Conservation (phyloP, 2,888 invertebrate genomes). For the Volucella inflata region DNA sequence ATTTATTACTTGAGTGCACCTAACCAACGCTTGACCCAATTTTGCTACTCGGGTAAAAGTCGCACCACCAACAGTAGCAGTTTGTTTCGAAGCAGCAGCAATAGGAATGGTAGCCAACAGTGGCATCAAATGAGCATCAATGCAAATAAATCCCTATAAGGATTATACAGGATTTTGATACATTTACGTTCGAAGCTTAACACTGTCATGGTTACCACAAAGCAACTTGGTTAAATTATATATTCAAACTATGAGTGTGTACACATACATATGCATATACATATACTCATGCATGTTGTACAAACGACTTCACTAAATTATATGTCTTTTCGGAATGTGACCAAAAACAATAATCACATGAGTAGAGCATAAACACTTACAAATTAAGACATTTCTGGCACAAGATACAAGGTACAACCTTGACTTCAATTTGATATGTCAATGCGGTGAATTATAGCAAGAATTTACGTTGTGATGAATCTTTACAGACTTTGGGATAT, state of each 20-base stretch:
- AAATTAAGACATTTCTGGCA: constrained; percentile 44
- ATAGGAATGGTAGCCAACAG: constrained; percentile 56
- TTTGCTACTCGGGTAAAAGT: constrained; percentile 58
- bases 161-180: constrained; percentile 69
- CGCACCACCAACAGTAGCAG: constrained; percentile 26
- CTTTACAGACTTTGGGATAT: neutral
- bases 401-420: constrained; percentile 24
- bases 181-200: constrained; percentile 67
- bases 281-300: neutral
- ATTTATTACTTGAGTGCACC: constrained; percentile 64
- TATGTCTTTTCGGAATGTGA: constrained; percentile 41
- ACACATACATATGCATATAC: neutral
- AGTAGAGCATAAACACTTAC: constrained; percentile 35
- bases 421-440: constrained; percentile 56
- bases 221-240: constrained; percentile 57
- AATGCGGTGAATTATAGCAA: constrained; percentile 34
- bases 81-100: constrained; percentile 9
- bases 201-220: constrained; percentile 63
- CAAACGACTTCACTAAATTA: constrained; percentile 36
- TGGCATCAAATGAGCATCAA: constrained; percentile 66
- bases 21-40: constrained; percentile 71
- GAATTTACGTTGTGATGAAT: neutral
- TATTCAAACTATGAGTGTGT: neutral
- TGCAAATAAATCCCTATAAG: constrained; percentile 68
- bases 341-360: constrained; percentile 47